These are phyloP conservation scores for Felis chaus DNA, from an alignment of 2,113 vertebrate species.

Conservation along the genomic window DNA sequence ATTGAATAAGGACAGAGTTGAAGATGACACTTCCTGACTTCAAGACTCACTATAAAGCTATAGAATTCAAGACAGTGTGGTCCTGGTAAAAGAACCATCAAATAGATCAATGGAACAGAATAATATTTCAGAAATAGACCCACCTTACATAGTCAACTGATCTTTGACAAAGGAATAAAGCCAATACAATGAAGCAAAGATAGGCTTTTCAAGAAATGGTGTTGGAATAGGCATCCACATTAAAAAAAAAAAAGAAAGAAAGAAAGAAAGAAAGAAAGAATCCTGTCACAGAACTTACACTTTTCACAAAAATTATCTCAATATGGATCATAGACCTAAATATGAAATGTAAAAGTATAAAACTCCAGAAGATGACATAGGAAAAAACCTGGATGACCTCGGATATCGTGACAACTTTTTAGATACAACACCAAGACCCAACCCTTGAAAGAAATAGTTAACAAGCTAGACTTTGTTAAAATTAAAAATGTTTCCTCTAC, in stretches of 20 bases:
- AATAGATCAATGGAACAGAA: background rate
- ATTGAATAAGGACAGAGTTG: background rate
- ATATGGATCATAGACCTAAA: background rate
- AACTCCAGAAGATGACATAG: background rate
- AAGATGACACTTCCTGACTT: background rate
- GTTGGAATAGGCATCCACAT: background rate
- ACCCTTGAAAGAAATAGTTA: background rate
- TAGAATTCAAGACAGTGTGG: background rate
- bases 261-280: background rate
- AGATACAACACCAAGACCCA: background rate
- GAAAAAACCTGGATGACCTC: background rate
- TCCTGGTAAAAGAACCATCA: background rate
- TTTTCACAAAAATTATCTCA: background rate
- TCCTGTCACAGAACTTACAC: background rate
- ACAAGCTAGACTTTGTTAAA: background rate
- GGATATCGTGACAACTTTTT: background rate
- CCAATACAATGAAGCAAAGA: background rate
- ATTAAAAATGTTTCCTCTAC: background rate
- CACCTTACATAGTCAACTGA: background rate
- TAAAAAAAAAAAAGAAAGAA: background rate
- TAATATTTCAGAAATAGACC: background rate
- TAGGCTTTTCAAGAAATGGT: background rate
- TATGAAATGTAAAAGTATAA: background rate
- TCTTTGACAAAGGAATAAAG: background rate
- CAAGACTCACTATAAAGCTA: background rate